A percentile compares a stretch with the other conserved stretches of the same genome.
Conservation (phyloP, 2,113 vertebrate genomes). For the Larimichthys polyactis region DNA sequence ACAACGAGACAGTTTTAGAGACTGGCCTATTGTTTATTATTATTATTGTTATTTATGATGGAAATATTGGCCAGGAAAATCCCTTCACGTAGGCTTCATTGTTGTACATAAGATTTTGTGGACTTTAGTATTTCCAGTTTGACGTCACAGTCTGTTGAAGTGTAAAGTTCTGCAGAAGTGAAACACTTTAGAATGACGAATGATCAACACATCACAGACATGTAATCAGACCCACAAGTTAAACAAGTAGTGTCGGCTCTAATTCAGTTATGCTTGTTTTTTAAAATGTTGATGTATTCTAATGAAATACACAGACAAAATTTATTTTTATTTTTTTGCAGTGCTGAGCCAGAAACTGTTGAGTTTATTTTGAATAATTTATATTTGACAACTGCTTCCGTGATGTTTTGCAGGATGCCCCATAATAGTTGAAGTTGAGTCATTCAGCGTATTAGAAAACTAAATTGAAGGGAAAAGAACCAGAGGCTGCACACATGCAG, state of each 20-base stretch:
- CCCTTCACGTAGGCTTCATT: neutral
- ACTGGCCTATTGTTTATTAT: too few species aligned
- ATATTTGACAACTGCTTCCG: neutral
- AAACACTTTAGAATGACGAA: neutral
- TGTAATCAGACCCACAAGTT: neutral
- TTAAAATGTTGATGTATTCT: too few species aligned
- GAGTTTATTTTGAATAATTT: neutral
- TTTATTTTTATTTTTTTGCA: neutral
- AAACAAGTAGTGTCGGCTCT: neutral
- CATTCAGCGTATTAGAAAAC: too few species aligned
- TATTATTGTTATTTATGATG: neutral
- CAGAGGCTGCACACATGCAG: neutral
- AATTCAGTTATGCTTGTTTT: neutral
- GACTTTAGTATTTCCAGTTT: neutral
- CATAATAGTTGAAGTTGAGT: too few species aligned
- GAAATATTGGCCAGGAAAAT: constrained; percentile 8
- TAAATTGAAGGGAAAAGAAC: neutral
- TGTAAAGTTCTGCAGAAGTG: neutral
- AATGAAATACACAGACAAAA: too few species aligned
- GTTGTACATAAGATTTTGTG: neutral
- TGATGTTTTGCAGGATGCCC: too few species aligned
- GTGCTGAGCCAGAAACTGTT: neutral
- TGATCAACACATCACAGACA: neutral
- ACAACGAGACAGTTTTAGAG: neutral
- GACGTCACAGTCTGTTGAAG: neutral